Base-by-base conservation (phyloP, 1,140 invertebrate species). In the Caerostris extrusa region DNA sequence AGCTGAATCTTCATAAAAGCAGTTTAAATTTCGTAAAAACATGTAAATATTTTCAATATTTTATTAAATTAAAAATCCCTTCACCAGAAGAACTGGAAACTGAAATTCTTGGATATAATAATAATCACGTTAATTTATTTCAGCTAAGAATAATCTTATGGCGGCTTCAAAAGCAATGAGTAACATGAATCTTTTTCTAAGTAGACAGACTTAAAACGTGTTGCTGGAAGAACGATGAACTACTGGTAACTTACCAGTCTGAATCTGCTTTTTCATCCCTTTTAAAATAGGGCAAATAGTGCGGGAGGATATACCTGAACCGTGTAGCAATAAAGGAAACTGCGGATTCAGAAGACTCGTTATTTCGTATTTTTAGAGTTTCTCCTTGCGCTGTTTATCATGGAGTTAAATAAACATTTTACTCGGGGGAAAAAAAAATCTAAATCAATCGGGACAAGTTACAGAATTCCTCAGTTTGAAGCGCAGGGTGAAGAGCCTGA, bases 291-390 rank as follows among this genome's bases (percentile, higher is more conserved):
- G 34, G 34, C 34, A 50, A 34, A 77, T 77, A 77, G 53, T 53
- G 34, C 34, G 50, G 34, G 69, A 12, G 71, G 8, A 12, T 50
- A 77, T 77, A 77, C 4, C 71, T 77, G 8, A 77, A 5, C 7
- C 71, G 50, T 34, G 34, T 77, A 50, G 34, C 71, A 77, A 77
- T 50, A 77, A 77, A 77, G 71, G 34, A 77, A 77, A 71, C 8
- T 77, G 71, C 8, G 34, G 34, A 77, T 53, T 77, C 71, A 50
- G 19, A 77, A 34, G 14, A 77, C 17, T 58, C 83, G 83, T 85
- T 85, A 85, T 85, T 85, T 85, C 71, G 83, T 85, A 85, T 85
- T 85, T 85, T 85, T 85, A 85, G 83, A 85, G 55, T 50, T 58
- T 85, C 83, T 7, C 56, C 83, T 85, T 60, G 56, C 14, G 53